Percentiles rank a stretch among this genome's conserved stretches.
These are phyloP conservation scores for Leucophenga montana DNA, from an alignment of 2,888 invertebrate genomes.

Conservation along the genomic window DNA sequence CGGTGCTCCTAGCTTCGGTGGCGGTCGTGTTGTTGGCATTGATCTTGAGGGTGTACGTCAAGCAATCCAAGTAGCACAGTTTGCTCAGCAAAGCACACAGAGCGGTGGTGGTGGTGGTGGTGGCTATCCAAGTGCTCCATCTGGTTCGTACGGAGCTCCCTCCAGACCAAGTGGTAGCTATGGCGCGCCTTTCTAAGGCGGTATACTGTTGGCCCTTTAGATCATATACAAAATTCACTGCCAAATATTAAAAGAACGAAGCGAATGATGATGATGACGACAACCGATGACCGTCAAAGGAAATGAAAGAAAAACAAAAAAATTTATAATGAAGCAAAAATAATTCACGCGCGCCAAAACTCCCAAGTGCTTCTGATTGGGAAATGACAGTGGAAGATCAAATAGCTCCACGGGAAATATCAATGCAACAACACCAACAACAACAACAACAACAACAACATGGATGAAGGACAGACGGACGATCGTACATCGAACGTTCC, in stretches of 20 bases:
- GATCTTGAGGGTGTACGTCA: slow-evolving; percentile 89
- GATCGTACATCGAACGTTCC: slow-evolving; percentile 15
- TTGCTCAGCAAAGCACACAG: slow-evolving; percentile 80
- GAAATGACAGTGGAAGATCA: slow-evolving; percentile 42
- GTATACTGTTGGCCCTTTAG: neutral
- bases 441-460: slow-evolving; percentile 16
- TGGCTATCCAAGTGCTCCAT: slow-evolving; percentile 75
- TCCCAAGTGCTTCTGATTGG: slow-evolving; percentile 37
- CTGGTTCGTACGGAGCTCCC: slow-evolving; percentile 77
- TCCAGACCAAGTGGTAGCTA: slow-evolving; percentile 81
- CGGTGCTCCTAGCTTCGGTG: slow-evolving; percentile 76
- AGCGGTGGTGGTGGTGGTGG: slow-evolving; percentile 73
- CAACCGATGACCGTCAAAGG: slow-evolving; percentile 34
- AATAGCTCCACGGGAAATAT: slow-evolving; percentile 41
- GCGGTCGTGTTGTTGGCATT: slow-evolving; percentile 82
- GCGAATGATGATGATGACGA: slow-evolving; percentile 43
- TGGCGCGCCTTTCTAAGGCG: slow-evolving; percentile 75
- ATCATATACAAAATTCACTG: slow-evolving; percentile 47
- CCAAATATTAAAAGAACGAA: slow-evolving; percentile 56
- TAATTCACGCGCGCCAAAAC: slow-evolving; percentile 43
- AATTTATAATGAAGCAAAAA: slow-evolving; percentile 15
- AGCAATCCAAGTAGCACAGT: slow-evolving; percentile 90
- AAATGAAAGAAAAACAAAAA: slow-evolving; percentile 37
- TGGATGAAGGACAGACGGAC: neutral
- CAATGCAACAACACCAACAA: slow-evolving; percentile 22